Base-by-base conservation (phyloP, 2,888 invertebrate genomes). In the Dorcus parallelipipedus region DNA sequence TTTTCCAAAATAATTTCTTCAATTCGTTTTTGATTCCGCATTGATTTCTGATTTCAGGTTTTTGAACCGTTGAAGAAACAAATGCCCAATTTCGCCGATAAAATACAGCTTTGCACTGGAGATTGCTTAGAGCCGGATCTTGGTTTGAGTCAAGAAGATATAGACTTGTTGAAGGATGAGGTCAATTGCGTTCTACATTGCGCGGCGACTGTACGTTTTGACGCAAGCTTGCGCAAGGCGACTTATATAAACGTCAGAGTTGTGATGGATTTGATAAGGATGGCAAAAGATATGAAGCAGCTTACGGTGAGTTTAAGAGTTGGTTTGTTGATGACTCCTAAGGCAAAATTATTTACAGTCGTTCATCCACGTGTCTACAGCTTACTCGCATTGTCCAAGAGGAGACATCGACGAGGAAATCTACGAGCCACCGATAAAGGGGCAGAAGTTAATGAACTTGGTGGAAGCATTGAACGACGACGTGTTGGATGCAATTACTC, bases 141-240 rank as follows among this genome's bases (percentile, higher is more conserved):
- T 2, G 89, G 89, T 0, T 76, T 90, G 33, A 83, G 82, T 0
- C 71, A 82, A 0, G 78, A 79, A 5, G 87, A 89, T 69, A 83
- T 87, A 64, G 81, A 84, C 67, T 81, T 80, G 61, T 76, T 89
- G 3, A 79, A 79, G 0, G 83, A 86, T 3, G 86, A 89, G 74
- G 86, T 91, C 49, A 81, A 87, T 67, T 78, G 88, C 56, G 82
- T 87, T 7, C 89, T 97, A 76, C 95, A 97, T 73, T 90, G 90
- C 7, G 97, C 97, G 0, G 97, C 97, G 1, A 96, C 96, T 0
- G 92, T 97, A 3, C 86, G 88, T 69, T 95, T 95, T 70, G 92
- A 94, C 74, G 95, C 95, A 72, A 87, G 87, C 49, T 79, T 95
- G 0, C 84, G 87, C 73, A 78, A 87, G 1, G 91, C 95, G 0